phyloP scores from a whole-genome alignment of 2,797 vertebrate species.

The Chelmon rostratus region DNA sequence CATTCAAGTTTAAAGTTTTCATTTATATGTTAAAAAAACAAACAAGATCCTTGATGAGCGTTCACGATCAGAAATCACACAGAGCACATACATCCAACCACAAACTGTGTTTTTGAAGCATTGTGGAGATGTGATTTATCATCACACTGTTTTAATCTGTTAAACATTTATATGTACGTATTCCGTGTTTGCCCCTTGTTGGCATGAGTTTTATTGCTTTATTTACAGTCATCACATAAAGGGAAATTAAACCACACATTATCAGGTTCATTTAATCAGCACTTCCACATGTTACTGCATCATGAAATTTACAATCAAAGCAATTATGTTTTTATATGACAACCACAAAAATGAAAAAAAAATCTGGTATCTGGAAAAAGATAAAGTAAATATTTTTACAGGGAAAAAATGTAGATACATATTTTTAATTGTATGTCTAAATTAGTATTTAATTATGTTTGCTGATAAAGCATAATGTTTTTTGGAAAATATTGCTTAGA shows the following conservation, averaged over 20 bases:
- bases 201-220: slow-evolving; percentile 59
- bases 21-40: neutral
- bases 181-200: slow-evolving; percentile 50
- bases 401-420: neutral
- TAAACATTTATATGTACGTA: slow-evolving; percentile 48
- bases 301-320: slow-evolving; percentile 40
- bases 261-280: slow-evolving; percentile 54
- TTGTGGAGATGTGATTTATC: slow-evolving; percentile 14
- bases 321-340: slow-evolving; percentile 34
- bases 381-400: neutral
- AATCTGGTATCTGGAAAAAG: neutral
- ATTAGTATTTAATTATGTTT: neutral
- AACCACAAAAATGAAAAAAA: slow-evolving; percentile 20
- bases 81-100: neutral
- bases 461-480: neutral
- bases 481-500: neutral
- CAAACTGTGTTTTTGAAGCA: neutral
- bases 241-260: slow-evolving; percentile 68
- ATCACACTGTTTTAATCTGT: neutral
- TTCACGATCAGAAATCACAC: neutral
- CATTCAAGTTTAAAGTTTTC: neutral
- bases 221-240: slow-evolving; percentile 38
- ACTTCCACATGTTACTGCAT: slow-evolving; percentile 5
- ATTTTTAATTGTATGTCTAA: slow-evolving; percentile 3
- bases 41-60: neutral